A percentile compares a stretch with the other conserved stretches of the same genome.
These are phyloP conservation scores for Lepus europaeus DNA, from an alignment of 2,113 vertebrate genomes.

Conservation along the genomic window DNA sequence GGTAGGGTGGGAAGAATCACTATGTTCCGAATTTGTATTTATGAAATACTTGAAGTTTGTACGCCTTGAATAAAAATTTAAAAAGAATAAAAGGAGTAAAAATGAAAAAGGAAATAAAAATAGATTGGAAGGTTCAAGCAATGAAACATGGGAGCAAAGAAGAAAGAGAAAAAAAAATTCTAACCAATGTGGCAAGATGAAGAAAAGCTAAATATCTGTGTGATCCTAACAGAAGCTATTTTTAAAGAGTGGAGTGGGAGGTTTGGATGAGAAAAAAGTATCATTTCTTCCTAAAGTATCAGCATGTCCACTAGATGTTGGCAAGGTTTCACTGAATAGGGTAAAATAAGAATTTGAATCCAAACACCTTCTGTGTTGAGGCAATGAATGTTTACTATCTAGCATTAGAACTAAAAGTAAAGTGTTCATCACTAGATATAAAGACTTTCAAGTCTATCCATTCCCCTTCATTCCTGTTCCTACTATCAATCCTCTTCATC, in stretches of 20 bases:
- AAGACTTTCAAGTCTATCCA: background rate
- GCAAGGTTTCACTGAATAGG: background rate
- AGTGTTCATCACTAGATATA: background rate
- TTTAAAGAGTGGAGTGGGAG: constrained; percentile 9
- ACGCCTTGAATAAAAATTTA: no score
- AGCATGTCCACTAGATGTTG: background rate
- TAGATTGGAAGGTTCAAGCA: background rate
- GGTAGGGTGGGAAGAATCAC: no score
- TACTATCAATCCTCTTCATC: background rate
- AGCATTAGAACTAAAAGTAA: background rate
- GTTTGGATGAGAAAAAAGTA: background rate
- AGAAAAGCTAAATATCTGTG: background rate
- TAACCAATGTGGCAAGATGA: background rate
- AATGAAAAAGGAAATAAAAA: background rate
- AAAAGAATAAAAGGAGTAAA: no score
- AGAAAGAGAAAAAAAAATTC: background rate
- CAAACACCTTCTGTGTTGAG: background rate
- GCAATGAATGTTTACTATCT: background rate
- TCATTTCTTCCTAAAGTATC: background rate
- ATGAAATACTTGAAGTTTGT: no score
- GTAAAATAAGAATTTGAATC: background rate
- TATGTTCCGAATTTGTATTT: no score
- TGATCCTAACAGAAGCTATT: background rate
- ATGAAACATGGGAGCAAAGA: background rate
- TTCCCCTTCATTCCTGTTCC: background rate